Percentiles rank a stretch among this genome's conserved stretches.
These are phyloP conservation scores for Trinorchestia longiramus DNA, from an alignment of 1,140 invertebrate genomes.

Conservation along the genomic window DNA sequence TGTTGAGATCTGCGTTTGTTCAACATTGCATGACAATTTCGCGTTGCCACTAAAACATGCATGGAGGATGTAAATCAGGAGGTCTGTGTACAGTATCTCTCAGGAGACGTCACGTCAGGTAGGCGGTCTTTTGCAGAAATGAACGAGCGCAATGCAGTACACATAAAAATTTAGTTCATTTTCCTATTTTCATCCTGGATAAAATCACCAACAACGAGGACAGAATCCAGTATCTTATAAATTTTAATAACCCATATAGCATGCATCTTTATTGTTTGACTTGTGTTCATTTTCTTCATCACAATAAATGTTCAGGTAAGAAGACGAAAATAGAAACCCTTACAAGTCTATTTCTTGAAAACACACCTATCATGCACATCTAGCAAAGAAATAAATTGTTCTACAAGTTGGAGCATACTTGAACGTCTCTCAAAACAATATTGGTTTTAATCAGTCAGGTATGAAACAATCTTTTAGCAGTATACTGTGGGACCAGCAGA, in stretches of 20 bases:
- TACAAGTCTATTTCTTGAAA: background rate
- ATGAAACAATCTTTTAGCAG: background rate
- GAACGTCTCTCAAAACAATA: background rate
- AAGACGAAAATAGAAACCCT: background rate
- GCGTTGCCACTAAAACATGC: background rate
- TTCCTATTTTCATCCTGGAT: background rate
- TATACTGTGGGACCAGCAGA: background rate
- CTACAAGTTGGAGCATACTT: background rate
- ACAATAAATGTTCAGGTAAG: background rate
- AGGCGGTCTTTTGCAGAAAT: background rate
- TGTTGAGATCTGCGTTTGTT: background rate
- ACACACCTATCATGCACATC: background rate
- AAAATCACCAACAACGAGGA: background rate
- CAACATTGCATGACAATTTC: background rate
- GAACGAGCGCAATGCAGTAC: background rate
- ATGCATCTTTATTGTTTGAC: background rate
- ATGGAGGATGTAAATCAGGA: background rate
- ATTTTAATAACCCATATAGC: background rate
- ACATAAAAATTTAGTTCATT: background rate
- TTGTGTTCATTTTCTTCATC: background rate
- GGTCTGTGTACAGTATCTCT: background rate
- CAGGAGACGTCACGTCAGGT: background rate
- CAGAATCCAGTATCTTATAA: background rate
- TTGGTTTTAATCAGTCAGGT: background rate
- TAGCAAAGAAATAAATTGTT: background rate